Evolutionary conservation across 2,888 invertebrate species (phyloP).

Genomic region (Trichogramma evanescens): DNA sequence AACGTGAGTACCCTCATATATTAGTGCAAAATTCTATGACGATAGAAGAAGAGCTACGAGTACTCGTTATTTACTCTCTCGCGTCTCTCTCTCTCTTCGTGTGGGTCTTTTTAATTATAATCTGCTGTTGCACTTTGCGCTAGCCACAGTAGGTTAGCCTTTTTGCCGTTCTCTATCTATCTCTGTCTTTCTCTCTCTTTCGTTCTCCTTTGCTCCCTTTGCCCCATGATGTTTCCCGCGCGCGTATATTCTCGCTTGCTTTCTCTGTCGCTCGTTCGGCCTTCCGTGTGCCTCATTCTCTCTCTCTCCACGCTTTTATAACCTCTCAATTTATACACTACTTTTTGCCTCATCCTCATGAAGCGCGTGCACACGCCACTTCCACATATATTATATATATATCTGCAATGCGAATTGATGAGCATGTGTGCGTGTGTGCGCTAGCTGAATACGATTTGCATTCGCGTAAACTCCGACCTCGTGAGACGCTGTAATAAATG

Average conservation of each 20-base stretch:
- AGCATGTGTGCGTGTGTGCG: too few relatives aligned
- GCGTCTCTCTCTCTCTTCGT: too few relatives aligned
- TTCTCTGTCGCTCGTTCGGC: background rate
- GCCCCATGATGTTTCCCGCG: background rate
- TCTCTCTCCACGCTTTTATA: background rate
- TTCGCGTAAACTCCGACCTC: too few relatives aligned
- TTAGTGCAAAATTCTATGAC: conserved; percentile 2
- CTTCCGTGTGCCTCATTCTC: background rate
- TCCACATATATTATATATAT: too few relatives aligned
- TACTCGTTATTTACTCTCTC: too few relatives aligned
- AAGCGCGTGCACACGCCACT: too few relatives aligned
- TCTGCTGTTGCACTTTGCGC: background rate
- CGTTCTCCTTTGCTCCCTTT: background rate
- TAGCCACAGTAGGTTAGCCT: conserved; percentile 1
- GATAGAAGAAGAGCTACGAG: background rate
- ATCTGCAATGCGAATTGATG: too few relatives aligned
- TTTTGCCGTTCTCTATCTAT: conserved; percentile 5
- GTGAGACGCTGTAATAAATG: too few relatives aligned
- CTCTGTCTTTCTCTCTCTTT: conserved; percentile 1
- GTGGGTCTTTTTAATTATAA: too few relatives aligned
- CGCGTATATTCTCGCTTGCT: background rate
- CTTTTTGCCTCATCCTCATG: conserved; percentile 6
- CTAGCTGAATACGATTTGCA: too few relatives aligned
- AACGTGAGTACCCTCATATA: conserved; percentile 45
- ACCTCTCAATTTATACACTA: background rate